phyloP scores from a whole-genome alignment of 2,888 invertebrate species.

The Timema podura region DNA sequence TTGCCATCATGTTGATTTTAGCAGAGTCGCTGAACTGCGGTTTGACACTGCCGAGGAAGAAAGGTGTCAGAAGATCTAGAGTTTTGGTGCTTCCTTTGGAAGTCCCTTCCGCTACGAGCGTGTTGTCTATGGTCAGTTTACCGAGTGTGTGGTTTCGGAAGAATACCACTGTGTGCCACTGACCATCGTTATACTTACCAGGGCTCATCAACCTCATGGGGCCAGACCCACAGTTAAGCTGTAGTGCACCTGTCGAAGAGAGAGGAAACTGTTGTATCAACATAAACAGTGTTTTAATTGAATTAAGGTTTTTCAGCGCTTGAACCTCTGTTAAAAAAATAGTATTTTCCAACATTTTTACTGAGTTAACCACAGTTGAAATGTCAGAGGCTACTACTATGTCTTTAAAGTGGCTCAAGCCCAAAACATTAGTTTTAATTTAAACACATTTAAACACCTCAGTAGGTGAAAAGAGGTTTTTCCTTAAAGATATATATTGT shows the following conservation, averaged over 20 bases:
- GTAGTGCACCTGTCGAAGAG: conserved; percentile 56
- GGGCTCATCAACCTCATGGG: conserved; percentile 56
- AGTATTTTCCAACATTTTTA: too few species aligned
- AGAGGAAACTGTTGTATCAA: too few species aligned
- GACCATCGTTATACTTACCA: conserved; percentile 61
- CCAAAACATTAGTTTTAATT: too few species aligned
- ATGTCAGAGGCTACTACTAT: too few species aligned
- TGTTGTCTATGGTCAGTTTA: conserved; percentile 60
- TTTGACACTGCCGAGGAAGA: conserved; percentile 78
- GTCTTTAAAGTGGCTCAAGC: too few species aligned
- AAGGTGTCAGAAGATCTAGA: conserved; percentile 63
- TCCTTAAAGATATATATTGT: too few species aligned
- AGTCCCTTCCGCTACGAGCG: conserved; percentile 52
- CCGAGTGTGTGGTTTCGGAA: conserved; percentile 60
- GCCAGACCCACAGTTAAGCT: conserved; percentile 68
- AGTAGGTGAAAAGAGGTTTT: too few species aligned
- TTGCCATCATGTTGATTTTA: conserved; percentile 41
- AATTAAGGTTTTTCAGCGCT: too few species aligned
- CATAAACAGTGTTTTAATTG: too few species aligned
- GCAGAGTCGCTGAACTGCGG: conserved; percentile 49
- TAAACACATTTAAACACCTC: too few species aligned
- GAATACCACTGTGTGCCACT: conserved; percentile 75
- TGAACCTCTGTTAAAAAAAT: too few species aligned
- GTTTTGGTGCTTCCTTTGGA: conserved; percentile 49
- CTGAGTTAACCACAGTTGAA: too few species aligned